Evolutionary conservation across 2,113 vertebrate species (phyloP), one percentile per base, ranked within the genome.

Genomic region (Elanoides forficatus): DNA sequence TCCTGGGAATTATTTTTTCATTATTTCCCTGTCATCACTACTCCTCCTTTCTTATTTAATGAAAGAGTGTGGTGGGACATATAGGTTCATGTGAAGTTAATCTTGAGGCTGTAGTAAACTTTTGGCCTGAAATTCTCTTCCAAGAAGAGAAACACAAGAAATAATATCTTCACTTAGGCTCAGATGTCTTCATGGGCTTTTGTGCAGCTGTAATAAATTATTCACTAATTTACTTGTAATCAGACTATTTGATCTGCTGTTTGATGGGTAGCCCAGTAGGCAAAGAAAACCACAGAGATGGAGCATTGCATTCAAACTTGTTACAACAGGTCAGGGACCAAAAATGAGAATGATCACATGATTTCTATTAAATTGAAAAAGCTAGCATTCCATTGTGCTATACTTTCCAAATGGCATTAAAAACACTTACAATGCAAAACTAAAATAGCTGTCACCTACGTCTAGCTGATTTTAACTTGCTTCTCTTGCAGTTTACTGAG

Each of bases 211-310:
- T 82, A 71, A 76, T 48, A 95, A 93, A 75, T 94, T 78, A 94
- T 86, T 96, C 58, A 91, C 52, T 86, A 63, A 83, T 90, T 94
- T 94, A 68, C 47, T 60, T 80, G 53, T 63, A 92, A 96, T 90
- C 86, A 96, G 66, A 90, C 26, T 84, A 48, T 90, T 91, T 94
- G 87, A 92, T 58, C 65, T 67, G 53, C 38, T 79, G 23, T 85
- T 91, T 80, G 55, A 74, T 74, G 67, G n/a, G 48, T 55, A 58
- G 53, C 36, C 40, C 15, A 47, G 53, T 32, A 88, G 68, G 68
- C 65, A 88, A 78, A 90, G 68, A 68, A 92, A 91, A 90, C 58
- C 59, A 58, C 25, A 68, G 71, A 73, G 50, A 75, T 34, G 34
- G 25, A 90, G 30, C 13, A 32, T 63, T 87, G 42, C 45, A 55